These are phyloP conservation scores for Agrotis puta DNA, from an alignment of 2,888 invertebrate genomes.

Conservation along the genomic window DNA sequence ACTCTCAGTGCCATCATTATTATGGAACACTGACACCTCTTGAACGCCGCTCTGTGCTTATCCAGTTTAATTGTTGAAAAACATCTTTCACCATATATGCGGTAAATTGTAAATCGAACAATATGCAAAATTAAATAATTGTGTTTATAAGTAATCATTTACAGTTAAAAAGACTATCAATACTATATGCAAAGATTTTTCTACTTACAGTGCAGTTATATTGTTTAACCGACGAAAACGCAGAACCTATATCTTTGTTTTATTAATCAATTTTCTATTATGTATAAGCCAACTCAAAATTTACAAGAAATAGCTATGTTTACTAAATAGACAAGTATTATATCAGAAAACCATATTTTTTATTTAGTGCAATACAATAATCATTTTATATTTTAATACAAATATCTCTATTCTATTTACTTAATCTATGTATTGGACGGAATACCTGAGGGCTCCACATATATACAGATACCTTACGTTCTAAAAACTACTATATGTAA, in stretches of 20 bases:
- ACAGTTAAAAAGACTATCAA: background rate
- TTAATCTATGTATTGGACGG: constrained; percentile 79
- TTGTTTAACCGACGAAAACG: no score
- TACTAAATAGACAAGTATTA: no score
- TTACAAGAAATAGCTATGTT: background rate
- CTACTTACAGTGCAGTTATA: background rate
- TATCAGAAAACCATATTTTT: constrained; percentile 5
- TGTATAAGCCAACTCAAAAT: background rate
- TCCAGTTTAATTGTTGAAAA: background rate
- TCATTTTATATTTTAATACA: constrained; percentile 10
- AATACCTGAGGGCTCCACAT: constrained; percentile 80
- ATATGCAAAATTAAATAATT: background rate
- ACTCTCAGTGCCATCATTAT: no score
- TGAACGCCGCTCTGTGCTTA: background rate
- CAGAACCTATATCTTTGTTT: no score
- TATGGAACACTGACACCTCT: no score
- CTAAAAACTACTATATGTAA: constrained; percentile 30
- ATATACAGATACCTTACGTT: constrained; percentile 68
- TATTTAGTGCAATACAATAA: constrained; percentile 26
- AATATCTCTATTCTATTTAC: constrained; percentile 25
- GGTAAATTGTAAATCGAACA: constrained; percentile 5
- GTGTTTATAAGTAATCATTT: background rate
- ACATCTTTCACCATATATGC: background rate
- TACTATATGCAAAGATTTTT: background rate
- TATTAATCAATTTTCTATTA: no score